Evolutionary conservation across 2,888 invertebrate genomes (phyloP).

Genomic region (Yponomeuta malinellus): DNA sequence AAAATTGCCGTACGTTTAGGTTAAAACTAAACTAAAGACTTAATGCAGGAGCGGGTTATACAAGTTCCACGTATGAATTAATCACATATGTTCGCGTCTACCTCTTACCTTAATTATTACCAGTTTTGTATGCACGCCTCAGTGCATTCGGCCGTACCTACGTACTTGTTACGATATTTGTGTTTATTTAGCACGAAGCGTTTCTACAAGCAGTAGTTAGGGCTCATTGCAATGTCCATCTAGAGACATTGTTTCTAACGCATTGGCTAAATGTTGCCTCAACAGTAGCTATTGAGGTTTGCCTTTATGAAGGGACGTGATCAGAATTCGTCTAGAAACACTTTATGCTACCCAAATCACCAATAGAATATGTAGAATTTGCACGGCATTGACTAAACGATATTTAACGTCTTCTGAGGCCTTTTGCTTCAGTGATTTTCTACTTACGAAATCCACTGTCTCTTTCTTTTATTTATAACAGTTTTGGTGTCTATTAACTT

Average conservation of each 20-base stretch:
- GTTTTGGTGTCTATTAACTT: too few species aligned
- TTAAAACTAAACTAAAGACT: too few species aligned
- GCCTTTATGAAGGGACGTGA: neutral
- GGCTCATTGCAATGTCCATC: neutral
- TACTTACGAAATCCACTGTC: neutral
- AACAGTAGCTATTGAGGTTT: neutral
- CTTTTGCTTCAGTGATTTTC: neutral
- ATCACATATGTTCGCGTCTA: neutral
- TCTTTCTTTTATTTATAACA: neutral
- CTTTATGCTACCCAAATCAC: neutral
- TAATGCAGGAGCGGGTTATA: neutral
- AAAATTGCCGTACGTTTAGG: too few species aligned
- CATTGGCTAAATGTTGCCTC: neutral
- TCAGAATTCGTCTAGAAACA: neutral
- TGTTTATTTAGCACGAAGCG: neutral
- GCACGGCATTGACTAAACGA: neutral
- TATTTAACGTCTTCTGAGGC: neutral
- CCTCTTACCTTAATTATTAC: constrained; percentile 10
- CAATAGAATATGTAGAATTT: neutral
- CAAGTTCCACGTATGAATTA: neutral
- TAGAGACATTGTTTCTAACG: neutral
- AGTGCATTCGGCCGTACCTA: neutral
- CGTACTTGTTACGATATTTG: neutral
- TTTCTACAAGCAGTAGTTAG: neutral
- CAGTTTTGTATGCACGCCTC: constrained; percentile 2